Base-by-base conservation (phyloP, 2,888 invertebrate genomes). In the Listrodromus nycthemerus region DNA sequence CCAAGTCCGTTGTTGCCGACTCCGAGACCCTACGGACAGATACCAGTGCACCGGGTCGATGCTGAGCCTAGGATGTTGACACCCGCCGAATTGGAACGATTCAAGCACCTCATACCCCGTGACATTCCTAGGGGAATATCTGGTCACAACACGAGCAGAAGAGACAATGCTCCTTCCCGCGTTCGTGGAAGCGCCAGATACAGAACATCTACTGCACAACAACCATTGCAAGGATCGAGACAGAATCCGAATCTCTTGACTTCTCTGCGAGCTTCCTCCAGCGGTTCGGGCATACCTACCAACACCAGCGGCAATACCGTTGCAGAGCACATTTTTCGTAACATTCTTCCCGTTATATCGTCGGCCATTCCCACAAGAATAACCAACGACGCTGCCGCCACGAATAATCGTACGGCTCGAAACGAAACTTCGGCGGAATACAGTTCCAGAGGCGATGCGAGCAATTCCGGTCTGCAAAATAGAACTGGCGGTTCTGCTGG, bases 11-110 rank as follows among this genome's bases (percentile, higher is more conserved):
- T 90, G 61, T 61, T 89, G 67, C 87, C 88, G 19, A 87, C 87
- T 70, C 86, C 86, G 27, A 88, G 90, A 61, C 90, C 89, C 4
- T 91, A 89, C 65, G 91, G 94, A 1, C 95, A 95, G 84, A 95
- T 95, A 84, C 94, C 95, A 0, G 95, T 95, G 8, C 95, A 95
- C 83, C 92, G 95, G 79, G 94, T 95, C 27, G 95, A 95, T 4
- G 93, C 95, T 21, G 95, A 95, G 87, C 95, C 95, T 0, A 89
- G 95, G 63, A 95, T 95, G 2, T 88, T 95, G 6, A 92, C 94
- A 30, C 93, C 94, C 0, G 92, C 93, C 50, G 95, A 95, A 88
- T 93, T 95, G 78, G 94, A 94, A 13, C 93, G 94, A 50, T 93
- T 91, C 80, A 92, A 92, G 73, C 92, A 93, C 84, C 87, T 93